These are phyloP conservation scores for Pocillopora grandis DNA, from an alignment of 92 coral and sea anemone genomes.

Conservation along the genomic window DNA sequence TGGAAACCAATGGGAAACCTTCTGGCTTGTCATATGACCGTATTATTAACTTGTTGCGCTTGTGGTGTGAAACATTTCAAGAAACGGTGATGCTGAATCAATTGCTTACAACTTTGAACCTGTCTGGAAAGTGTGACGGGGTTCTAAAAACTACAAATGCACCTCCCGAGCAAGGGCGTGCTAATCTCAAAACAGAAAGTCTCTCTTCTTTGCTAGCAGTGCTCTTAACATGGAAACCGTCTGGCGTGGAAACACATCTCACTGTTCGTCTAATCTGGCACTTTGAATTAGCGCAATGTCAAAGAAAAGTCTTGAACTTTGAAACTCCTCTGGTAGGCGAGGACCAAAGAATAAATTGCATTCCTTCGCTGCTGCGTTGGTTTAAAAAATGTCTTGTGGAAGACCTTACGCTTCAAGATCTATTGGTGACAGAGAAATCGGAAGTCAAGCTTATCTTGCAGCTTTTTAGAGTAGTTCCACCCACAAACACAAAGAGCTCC, in stretches of 20 bases:
- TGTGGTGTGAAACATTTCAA: constrained; percentile 64
- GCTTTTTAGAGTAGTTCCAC: constrained; percentile 21
- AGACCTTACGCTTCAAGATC: constrained; percentile 26
- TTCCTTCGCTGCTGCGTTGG: constrained; percentile 34
- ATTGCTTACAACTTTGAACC: constrained; percentile 22
- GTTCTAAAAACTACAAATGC: not conserved
- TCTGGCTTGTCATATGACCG: constrained; percentile 46
- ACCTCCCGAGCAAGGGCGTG: not conserved
- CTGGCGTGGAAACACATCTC: not conserved
- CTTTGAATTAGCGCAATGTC: not conserved
- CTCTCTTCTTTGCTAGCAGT: constrained; percentile 28
- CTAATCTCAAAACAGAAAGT: constrained; percentile 21
- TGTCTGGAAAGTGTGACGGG: not conserved
- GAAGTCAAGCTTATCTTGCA: constrained; percentile 24
- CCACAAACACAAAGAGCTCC: not conserved
- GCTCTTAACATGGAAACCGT: constrained; percentile 24
- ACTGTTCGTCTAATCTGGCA: constrained; percentile 31
- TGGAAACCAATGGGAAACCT: constrained; percentile 31
- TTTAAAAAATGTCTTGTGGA: constrained; percentile 48
- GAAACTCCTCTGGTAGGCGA: not conserved
- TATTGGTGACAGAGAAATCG: constrained; percentile 11
- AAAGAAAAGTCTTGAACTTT: not conserved
- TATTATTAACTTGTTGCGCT: constrained; percentile 40
- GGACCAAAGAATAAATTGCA: not conserved
- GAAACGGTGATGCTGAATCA: constrained; percentile 22